Conservation (phyloP, 2,113 vertebrate species). For the Grammomys surdaster region DNA sequence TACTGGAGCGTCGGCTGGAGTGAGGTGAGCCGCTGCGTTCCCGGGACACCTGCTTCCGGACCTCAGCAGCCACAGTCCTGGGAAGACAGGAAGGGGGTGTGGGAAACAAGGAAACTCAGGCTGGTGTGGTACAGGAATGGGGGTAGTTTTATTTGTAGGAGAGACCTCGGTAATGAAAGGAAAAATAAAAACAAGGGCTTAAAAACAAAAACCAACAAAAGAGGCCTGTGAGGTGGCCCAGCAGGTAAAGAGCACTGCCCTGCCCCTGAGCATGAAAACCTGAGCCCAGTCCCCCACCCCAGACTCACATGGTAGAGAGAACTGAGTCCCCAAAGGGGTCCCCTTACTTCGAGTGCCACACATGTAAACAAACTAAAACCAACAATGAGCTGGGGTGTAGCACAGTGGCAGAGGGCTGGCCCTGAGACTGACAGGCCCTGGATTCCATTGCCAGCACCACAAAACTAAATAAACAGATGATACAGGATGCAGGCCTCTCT, state of each 20-base stretch:
- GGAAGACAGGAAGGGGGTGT: neutral
- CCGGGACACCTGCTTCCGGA: conserved; percentile 94
- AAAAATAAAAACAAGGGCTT: neutral
- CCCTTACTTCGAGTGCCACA: neutral
- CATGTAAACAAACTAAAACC: neutral
- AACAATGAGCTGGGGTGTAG: neutral
- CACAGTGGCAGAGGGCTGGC: too few relatives aligned
- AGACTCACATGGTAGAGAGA: neutral
- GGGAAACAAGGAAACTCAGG: neutral
- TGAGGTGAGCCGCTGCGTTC: conserved; percentile 93
- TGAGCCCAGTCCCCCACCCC: neutral
- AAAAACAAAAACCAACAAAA: neutral
- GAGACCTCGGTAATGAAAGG: neutral
- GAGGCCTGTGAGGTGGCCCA: too few relatives aligned
- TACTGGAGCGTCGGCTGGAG: conserved; percentile 91
- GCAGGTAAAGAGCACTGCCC: neutral
- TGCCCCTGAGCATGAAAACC: neutral
- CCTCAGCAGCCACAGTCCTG: conserved; percentile 94
- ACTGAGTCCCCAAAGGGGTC: neutral
- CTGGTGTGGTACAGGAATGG: too few relatives aligned
- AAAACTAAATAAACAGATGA: neutral
- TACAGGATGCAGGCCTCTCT: neutral
- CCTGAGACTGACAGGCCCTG: neutral
- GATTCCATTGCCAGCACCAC: neutral
- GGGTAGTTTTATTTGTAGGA: neutral